phyloP scores from a whole-genome alignment of 2,888 invertebrate species.

The Biston stratarius region DNA sequence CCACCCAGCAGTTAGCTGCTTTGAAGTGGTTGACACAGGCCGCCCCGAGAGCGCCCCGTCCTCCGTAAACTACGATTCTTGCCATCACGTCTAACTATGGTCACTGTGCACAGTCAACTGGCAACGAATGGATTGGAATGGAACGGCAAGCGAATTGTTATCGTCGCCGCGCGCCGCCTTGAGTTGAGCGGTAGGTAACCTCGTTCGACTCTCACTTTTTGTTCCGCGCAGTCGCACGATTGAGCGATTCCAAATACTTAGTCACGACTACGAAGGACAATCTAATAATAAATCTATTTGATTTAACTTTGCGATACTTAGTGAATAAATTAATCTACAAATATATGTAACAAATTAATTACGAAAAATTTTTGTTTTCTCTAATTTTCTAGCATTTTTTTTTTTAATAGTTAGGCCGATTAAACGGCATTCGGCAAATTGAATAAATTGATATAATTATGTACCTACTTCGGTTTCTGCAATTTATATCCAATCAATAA shows the following conservation, averaged over 20 bases:
- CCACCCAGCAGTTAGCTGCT: conserved; percentile 96
- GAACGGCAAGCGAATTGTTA: conserved; percentile 46
- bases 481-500: no score
- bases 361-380: no score
- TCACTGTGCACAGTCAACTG: conserved; percentile 59
- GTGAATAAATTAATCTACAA: not conserved
- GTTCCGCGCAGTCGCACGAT: conserved; percentile 45
- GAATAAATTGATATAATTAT: no score
- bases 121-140: conserved; percentile 9
- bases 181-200: conserved; percentile 65
- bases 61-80: conserved; percentile 96
- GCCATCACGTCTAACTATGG: conserved; percentile 74
- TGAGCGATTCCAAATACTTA: conserved; percentile 43
- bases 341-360: no score
- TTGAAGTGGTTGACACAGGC: conserved; percentile 96
- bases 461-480: no score
- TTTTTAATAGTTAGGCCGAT: no score
- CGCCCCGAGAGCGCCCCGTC: conserved; percentile 97
- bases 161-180: conserved; percentile 48
- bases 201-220: conserved; percentile 75
- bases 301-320: conserved; percentile 7
- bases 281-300: conserved; percentile 28
- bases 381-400: no score
- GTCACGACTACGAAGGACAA: conserved; percentile 46
- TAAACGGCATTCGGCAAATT: no score